Percentiles rank a stretch among this genome's conserved stretches.
These are phyloP conservation scores for Lepidocyrtoides sp. DNA, from an alignment of 2,888 invertebrate genomes.

Conservation along the genomic window DNA sequence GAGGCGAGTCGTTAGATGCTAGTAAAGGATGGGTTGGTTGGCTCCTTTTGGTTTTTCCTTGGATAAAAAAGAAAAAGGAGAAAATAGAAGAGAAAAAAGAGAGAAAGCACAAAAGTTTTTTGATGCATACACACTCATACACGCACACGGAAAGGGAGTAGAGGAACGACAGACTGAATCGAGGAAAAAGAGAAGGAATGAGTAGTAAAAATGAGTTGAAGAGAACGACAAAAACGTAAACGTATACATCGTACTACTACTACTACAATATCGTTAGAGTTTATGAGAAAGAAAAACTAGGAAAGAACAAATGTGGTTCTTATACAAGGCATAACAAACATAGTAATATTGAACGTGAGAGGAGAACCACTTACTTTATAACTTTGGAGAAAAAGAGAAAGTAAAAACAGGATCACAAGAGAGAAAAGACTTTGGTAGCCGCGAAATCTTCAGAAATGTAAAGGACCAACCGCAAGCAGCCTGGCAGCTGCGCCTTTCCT, in stretches of 20 bases:
- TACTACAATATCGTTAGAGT: background rate
- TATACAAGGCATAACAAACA: slow-evolving; percentile 56
- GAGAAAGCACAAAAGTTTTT: slow-evolving; percentile 59
- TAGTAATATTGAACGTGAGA: slow-evolving; percentile 56
- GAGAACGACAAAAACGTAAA: slow-evolving; percentile 44
- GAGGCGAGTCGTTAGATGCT: slow-evolving; percentile 48
- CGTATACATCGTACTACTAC: too few species aligned
- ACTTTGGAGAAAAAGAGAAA: slow-evolving; percentile 41
- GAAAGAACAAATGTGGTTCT: slow-evolving; percentile 42
- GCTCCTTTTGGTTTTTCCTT: slow-evolving; percentile 40
- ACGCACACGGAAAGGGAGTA: slow-evolving; percentile 27
- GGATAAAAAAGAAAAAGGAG: slow-evolving; percentile 51
- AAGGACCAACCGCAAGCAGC: slow-evolving; percentile 77
- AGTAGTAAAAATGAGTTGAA: slow-evolving; percentile 46
- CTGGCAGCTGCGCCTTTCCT: slow-evolving; percentile 79
- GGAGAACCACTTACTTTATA: slow-evolving; percentile 68
- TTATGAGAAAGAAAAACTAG: background rate
- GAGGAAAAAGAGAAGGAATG: slow-evolving; percentile 40
- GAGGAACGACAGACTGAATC: slow-evolving; percentile 68
- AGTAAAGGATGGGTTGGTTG: slow-evolving; percentile 73
- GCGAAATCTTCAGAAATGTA: slow-evolving; percentile 84
- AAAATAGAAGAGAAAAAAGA: slow-evolving; percentile 48
- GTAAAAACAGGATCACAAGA: slow-evolving; percentile 64
- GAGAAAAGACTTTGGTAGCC: slow-evolving; percentile 79
- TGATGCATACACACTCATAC: slow-evolving; percentile 14